phyloP scores from a whole-genome alignment of 2,113 vertebrate species.

The Gallinago paraguaiae region DNA sequence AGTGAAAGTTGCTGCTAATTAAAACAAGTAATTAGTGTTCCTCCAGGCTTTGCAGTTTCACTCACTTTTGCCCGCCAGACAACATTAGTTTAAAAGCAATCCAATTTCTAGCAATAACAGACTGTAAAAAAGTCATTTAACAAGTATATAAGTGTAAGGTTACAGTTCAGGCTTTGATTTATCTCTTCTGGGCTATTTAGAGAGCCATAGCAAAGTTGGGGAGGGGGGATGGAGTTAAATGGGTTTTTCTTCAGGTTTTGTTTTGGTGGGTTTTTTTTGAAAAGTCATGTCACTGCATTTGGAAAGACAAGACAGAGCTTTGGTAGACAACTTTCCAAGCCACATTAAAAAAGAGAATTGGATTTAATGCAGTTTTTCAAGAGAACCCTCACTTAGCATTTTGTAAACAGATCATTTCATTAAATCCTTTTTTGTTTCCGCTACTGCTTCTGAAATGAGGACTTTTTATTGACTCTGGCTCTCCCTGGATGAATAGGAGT shows the following conservation, averaged over 20 bases:
- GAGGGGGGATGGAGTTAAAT: not conserved
- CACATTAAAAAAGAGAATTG: slow-evolving; percentile 57
- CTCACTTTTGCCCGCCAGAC: slow-evolving; percentile 85
- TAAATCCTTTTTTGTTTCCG: slow-evolving; percentile 68
- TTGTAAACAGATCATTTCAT: slow-evolving; percentile 74
- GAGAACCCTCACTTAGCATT: slow-evolving; percentile 57
- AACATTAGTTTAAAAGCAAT: slow-evolving; percentile 85
- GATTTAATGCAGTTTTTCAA: slow-evolving; percentile 56
- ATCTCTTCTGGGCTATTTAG: slow-evolving; percentile 70
- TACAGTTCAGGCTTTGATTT: slow-evolving; percentile 80
- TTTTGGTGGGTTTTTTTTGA: not conserved
- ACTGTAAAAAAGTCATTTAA: slow-evolving; percentile 84
- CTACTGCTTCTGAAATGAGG: slow-evolving; percentile 49
- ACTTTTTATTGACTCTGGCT: slow-evolving; percentile 64
- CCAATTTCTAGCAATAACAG: slow-evolving; percentile 83
- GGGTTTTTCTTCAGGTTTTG: not conserved
- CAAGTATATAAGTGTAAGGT: slow-evolving; percentile 80
- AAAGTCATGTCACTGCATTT: not conserved
- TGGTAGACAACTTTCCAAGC: slow-evolving; percentile 40
- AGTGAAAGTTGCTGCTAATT: slow-evolving; percentile 96
- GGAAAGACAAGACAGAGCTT: not conserved
- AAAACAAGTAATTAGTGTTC: slow-evolving; percentile 96
- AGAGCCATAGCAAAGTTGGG: slow-evolving; percentile 49
- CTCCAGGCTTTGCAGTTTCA: slow-evolving; percentile 87
- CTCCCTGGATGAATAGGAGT: slow-evolving; percentile 56